A percentile compares a stretch with the other conserved stretches of the same genome.
Conservation (phyloP, 2,888 invertebrate genomes). For the Fissipunctia ypsillon region DNA sequence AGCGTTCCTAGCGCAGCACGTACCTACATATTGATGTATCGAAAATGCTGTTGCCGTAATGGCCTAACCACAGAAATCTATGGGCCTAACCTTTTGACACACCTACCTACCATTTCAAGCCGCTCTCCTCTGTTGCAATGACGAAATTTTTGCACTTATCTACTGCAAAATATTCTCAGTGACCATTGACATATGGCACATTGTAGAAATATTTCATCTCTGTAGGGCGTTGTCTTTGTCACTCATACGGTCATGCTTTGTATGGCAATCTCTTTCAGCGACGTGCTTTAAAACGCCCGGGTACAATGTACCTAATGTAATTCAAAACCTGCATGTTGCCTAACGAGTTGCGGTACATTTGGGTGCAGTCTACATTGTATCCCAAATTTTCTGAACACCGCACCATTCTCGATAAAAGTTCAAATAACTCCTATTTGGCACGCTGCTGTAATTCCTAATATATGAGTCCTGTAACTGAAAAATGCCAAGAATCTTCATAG, state of each 20-base stretch:
- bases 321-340: neutral
- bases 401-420: neutral
- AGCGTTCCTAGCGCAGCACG: neutral
- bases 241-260: neutral
- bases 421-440: constrained; percentile 17
- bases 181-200: no score
- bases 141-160: neutral
- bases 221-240: neutral
- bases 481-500: constrained; percentile 58
- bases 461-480: constrained; percentile 27
- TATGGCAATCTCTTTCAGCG: neutral
- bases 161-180: neutral
- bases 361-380: neutral
- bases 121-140: neutral
- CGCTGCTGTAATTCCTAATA: neutral
- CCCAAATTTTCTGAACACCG: neutral
- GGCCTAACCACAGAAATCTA: no score
- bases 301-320: neutral
- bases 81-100: neutral
- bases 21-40: neutral
- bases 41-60: neutral
- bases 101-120: neutral
- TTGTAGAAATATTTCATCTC: neutral
- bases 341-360: neutral
- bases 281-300: neutral